phyloP scores from a whole-genome alignment of 37 sponge, comb jelly and placozoan species.

The Beroe ovata region DNA sequence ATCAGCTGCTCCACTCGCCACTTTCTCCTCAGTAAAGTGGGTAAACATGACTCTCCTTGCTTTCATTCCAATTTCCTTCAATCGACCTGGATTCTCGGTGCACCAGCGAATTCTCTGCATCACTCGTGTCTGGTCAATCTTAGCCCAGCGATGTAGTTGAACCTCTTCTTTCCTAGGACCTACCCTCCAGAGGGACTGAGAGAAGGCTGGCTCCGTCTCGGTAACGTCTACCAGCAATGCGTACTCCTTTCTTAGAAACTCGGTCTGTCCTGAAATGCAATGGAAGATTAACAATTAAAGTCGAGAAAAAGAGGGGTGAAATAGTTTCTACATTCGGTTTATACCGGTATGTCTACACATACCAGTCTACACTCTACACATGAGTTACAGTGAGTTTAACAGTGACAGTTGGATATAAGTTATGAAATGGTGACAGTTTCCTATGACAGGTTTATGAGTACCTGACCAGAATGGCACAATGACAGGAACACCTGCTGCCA shows the following conservation, averaged over 20 bases:
- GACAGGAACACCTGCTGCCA: slow-evolving; percentile 52
- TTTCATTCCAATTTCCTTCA: neutral
- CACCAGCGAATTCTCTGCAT: neutral
- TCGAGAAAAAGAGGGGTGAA: too few relatives aligned
- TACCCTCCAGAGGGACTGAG: neutral
- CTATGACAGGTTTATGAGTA: too few relatives aligned
- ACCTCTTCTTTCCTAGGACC: neutral
- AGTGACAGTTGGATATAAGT: too few relatives aligned
- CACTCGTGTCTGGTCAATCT: neutral
- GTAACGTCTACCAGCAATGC: neutral
- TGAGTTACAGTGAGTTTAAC: too few relatives aligned
- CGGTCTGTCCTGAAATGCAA: neutral
- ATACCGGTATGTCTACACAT: too few relatives aligned
- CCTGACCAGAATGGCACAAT: slow-evolving; percentile 59
- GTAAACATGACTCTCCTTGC: slow-evolving; percentile 18
- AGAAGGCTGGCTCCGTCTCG: slow-evolving; percentile 22
- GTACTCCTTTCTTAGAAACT: slow-evolving; percentile 18
- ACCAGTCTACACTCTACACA: too few relatives aligned
- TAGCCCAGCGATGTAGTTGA: too few relatives aligned
- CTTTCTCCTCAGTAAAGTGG: neutral
- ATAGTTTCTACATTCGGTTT: too few relatives aligned
- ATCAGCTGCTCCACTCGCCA: neutral
- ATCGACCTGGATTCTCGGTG: neutral
- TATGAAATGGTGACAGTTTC: too few relatives aligned
- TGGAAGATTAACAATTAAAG: too few relatives aligned